These are phyloP conservation scores for Tyrannus savana DNA, from an alignment of 2,113 vertebrate species.

Conservation along the genomic window DNA sequence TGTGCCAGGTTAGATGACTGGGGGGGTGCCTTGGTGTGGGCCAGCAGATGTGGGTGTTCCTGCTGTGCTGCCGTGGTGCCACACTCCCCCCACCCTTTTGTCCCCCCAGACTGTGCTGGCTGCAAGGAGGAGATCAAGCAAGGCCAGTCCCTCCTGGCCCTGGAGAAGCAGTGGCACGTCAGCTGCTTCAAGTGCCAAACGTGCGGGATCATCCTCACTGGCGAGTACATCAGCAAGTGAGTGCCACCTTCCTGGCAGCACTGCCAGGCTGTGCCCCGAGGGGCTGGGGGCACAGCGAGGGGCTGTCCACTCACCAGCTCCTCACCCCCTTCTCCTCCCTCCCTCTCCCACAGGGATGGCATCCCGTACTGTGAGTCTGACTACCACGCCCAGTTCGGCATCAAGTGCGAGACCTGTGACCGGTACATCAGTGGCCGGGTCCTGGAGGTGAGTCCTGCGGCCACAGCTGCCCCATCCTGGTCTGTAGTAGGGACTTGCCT, in stretches of 20 bases:
- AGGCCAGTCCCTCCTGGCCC: conserved; percentile 93
- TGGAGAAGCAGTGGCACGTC: conserved; percentile 99
- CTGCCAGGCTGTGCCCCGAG: rapidly evolving
- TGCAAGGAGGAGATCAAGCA: conserved; percentile 97
- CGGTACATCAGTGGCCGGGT: conserved; percentile 98
- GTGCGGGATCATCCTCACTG: conserved; percentile 92
- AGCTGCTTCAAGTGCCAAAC: conserved; percentile 98
- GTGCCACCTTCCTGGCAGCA: background rate
- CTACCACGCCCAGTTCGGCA: conserved; percentile 96
- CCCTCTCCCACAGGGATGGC: conserved; percentile 83
- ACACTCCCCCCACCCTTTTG: background rate
- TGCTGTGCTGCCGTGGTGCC: rapidly evolving
- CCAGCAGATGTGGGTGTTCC: background rate
- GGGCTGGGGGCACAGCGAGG: background rate
- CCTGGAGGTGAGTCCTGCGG: conserved; percentile 86
- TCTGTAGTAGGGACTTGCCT: rapidly evolving
- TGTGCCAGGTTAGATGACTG: rapidly evolving
- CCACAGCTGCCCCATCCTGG: rapidly evolving
- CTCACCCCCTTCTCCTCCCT: background rate
- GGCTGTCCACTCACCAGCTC: rapidly evolving
- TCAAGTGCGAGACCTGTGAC: conserved; percentile 95
- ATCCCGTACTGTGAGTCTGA: conserved; percentile 95
- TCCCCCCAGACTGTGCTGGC: conserved; percentile 88
- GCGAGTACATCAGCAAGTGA: conserved; percentile 99
- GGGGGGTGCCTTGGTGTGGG: rapidly evolving